Conservation (phyloP, 2,113 vertebrate species). For the Procavia capensis region DNA sequence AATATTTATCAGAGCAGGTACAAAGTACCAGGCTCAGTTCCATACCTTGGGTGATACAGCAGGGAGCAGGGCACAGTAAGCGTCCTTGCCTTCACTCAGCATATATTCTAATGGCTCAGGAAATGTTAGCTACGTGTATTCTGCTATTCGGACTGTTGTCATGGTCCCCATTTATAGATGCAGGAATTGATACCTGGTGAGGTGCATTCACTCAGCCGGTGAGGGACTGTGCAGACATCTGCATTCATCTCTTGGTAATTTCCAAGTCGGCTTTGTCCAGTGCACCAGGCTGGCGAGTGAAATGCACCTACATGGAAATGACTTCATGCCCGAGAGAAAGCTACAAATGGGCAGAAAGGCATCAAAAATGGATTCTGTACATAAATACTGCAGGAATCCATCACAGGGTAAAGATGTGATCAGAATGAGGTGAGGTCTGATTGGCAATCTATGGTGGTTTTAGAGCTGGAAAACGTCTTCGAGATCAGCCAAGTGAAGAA, state of each 20-base stretch:
- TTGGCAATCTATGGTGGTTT: neutral
- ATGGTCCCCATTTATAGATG: neutral
- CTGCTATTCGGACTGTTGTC: neutral
- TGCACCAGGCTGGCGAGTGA: neutral
- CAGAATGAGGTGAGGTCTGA: neutral
- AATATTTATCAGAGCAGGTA: neutral
- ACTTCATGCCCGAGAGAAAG: constrained; percentile 7
- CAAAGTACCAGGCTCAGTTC: neutral
- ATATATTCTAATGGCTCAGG: neutral
- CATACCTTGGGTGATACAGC: neutral
- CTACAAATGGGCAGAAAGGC: neutral
- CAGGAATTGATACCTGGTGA: neutral
- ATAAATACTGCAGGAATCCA: neutral
- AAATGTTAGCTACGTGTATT: neutral
- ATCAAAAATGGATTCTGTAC: neutral
- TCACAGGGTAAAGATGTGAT: neutral
- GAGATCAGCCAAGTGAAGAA: neutral
- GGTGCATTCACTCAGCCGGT: constrained; percentile 10
- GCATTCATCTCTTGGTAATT: constrained; percentile 24
- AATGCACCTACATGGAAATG: constrained; percentile 38
- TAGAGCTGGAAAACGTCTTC: neutral
- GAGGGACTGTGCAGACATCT: neutral
- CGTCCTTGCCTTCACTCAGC: neutral
- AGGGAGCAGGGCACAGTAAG: neutral
- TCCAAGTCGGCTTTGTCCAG: neutral